phyloP scores from a whole-genome alignment of 2,113 vertebrate genomes.

The Prietella phreatophila region DNA sequence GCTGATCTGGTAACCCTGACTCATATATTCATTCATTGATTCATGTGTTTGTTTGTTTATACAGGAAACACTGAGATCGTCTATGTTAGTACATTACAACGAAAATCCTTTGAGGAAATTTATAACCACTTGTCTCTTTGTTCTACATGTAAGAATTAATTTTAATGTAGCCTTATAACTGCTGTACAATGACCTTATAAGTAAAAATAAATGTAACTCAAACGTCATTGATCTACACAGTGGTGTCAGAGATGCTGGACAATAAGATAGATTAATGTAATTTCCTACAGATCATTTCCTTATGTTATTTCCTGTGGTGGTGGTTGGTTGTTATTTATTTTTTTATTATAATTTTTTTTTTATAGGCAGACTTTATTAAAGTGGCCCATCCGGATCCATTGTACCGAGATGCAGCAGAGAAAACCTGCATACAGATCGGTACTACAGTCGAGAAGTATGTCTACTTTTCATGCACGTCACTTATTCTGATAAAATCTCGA shows the following conservation, averaged over 20 bases:
- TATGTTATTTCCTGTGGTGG: background rate
- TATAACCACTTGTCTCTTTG: background rate
- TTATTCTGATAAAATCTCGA: background rate
- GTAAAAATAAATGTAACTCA: background rate
- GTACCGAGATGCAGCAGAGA: constrained; percentile 90
- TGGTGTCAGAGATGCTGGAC: background rate
- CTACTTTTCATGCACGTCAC: background rate
- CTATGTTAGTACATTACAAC: background rate
- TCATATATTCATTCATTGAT: background rate
- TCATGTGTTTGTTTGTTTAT: background rate
- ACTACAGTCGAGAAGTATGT: constrained; percentile 90
- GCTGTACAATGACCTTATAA: background rate
- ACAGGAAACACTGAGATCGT: background rate
- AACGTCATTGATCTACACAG: background rate
- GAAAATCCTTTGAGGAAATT: background rate
- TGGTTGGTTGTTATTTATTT: background rate
- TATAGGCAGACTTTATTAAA: constrained; percentile 94
- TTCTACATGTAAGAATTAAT: background rate
- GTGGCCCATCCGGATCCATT: constrained; percentile 87
- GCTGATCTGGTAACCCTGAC: constrained; percentile 87
- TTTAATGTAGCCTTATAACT: background rate
- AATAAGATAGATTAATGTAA: background rate
- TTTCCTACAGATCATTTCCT: background rate
- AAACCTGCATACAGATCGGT: constrained; percentile 87
- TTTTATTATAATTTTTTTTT: background rate